Percentiles rank a stretch among this genome's conserved stretches.
Conservation (phyloP, 2,797 vertebrate genomes). For the Synanceia verrucosa region DNA sequence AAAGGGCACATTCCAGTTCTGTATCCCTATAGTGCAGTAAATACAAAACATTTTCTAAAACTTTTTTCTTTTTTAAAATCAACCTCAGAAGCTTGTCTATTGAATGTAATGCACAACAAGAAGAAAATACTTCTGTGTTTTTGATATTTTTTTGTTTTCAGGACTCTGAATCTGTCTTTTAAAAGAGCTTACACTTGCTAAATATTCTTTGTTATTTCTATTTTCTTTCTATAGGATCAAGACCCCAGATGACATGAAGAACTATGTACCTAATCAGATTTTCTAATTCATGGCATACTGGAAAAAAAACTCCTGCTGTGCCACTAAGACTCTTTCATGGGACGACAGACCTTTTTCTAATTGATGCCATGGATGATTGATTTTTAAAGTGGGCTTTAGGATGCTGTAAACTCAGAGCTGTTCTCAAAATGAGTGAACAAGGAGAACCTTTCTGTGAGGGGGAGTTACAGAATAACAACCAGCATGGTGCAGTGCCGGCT, state of each 20-base stretch:
- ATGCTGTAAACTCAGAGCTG: constrained; percentile 42
- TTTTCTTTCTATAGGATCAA: constrained; percentile 56
- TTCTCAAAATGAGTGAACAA: constrained; percentile 74
- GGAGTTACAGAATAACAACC: constrained; percentile 89
- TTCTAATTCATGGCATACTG: background rate
- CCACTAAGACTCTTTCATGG: constrained; percentile 27
- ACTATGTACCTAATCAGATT: constrained; percentile 17
- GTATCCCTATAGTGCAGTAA: background rate
- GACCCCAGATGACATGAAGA: constrained; percentile 29
- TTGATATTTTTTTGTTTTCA: background rate
- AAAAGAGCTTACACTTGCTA: background rate
- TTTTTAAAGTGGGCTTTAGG: constrained; percentile 50
- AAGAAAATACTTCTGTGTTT: background rate
- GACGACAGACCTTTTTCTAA: constrained; percentile 12
- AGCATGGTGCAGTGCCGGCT: constrained; percentile 62
- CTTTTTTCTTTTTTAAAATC: background rate
- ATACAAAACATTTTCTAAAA: too few species aligned
- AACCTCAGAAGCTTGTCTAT: background rate
- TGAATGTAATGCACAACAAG: background rate
- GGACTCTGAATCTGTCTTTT: background rate
- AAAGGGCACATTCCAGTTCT: too few species aligned
- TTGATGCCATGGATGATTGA: constrained; percentile 51
- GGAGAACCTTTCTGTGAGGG: constrained; percentile 59
- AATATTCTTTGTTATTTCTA: constrained; percentile 1
- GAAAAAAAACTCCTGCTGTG: constrained; percentile 36